Percentiles rank a stretch among this genome's conserved stretches.
phyloP scores from a whole-genome alignment of 2,113 vertebrate species.

The Glaucomys volans region DNA sequence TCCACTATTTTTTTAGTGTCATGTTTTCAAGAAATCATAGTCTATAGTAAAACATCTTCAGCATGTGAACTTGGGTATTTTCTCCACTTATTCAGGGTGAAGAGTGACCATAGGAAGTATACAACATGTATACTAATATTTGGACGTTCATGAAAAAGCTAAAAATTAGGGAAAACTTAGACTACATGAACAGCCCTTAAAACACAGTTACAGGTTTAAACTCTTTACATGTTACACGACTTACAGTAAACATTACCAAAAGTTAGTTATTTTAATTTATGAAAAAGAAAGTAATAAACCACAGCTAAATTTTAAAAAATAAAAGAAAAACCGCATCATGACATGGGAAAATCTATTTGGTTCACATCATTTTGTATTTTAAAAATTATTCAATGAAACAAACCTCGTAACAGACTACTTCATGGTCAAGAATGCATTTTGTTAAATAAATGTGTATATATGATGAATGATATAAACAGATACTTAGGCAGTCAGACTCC shows the following conservation, averaged over 20 bases:
- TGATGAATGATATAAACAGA: slow-evolving; percentile 40
- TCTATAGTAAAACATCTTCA: neutral
- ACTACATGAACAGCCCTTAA: slow-evolving; percentile 78
- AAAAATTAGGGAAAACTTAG: slow-evolving; percentile 50
- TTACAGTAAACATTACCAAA: slow-evolving; percentile 34
- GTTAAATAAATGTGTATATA: slow-evolving; percentile 17
- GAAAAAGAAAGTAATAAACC: slow-evolving; percentile 73
- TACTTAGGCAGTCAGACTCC: slow-evolving; percentile 42
- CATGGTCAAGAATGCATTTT: slow-evolving; percentile 59
- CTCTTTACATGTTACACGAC: slow-evolving; percentile 69
- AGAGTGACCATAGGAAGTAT: neutral
- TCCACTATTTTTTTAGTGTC: slow-evolving; percentile 24
- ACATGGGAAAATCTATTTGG: slow-evolving; percentile 59
- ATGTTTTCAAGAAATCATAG: slow-evolving; percentile 40
- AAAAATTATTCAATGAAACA: slow-evolving; percentile 49
- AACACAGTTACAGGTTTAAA: slow-evolving; percentile 70
- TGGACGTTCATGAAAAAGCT: slow-evolving; percentile 31
- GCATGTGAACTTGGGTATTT: neutral
- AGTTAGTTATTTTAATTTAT: slow-evolving; percentile 53
- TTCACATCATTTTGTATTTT: slow-evolving; percentile 72
- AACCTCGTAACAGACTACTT: slow-evolving; percentile 59
- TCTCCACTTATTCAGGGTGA: neutral
- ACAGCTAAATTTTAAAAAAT: neutral
- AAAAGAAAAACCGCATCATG: neutral
- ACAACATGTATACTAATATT: neutral